phyloP scores from a whole-genome alignment of 2,113 vertebrate genomes.

The Ceyx margarethae region DNA sequence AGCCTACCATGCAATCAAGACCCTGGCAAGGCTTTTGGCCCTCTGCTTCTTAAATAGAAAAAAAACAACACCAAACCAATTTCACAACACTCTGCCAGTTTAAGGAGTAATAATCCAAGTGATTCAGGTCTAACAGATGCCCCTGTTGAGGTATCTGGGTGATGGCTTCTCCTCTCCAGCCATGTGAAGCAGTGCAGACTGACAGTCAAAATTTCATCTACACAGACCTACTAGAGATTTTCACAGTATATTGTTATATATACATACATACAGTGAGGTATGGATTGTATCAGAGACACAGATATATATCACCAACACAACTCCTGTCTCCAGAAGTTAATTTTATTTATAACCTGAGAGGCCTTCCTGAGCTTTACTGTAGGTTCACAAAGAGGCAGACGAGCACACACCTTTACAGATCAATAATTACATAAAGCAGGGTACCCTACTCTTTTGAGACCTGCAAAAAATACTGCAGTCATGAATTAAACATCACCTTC shows the following conservation, averaged over 20 bases:
- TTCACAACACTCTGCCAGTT: neutral
- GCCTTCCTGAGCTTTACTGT: neutral
- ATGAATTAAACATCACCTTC: conserved; percentile 72
- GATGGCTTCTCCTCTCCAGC: neutral
- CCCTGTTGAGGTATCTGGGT: neutral
- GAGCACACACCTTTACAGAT: neutral
- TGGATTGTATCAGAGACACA: neutral
- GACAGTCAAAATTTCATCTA: neutral
- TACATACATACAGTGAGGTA: neutral
- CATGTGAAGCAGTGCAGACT: neutral
- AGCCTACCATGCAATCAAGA: neutral
- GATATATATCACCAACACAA: neutral
- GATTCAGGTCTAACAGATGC: neutral
- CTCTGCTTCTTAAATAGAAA: neutral
- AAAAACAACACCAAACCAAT: neutral
- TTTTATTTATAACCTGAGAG: neutral
- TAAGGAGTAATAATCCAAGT: neutral
- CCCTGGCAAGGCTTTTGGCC: neutral
- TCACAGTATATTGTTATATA: neutral
- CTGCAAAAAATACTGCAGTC: conserved; percentile 73
- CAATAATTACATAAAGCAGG: conserved; percentile 20
- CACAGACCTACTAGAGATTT: neutral
- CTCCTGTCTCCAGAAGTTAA: neutral
- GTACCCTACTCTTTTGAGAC: conserved; percentile 20
- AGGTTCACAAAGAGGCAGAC: neutral